A percentile compares a stretch with the other conserved stretches of the same genome.
phyloP scores from a whole-genome alignment of 1,140 invertebrate genomes.

The Hylaeus anthracinus region DNA sequence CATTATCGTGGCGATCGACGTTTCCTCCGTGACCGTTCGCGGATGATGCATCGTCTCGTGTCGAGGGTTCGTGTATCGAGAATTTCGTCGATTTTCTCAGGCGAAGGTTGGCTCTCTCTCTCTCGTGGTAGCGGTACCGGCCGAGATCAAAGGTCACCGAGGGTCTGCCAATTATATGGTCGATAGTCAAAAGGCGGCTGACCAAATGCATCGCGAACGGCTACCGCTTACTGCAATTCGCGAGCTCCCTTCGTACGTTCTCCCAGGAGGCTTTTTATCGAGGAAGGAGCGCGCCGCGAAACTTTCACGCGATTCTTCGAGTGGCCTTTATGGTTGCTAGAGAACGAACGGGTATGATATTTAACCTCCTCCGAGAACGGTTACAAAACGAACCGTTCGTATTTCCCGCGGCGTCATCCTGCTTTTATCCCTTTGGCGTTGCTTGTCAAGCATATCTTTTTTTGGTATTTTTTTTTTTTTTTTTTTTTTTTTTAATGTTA shows the following conservation, averaged over 20 bases:
- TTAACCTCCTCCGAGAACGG: conserved; percentile 56
- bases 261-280: conserved; percentile 47
- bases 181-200: neutral
- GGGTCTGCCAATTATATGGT: neutral
- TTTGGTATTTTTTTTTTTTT: no score
- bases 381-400: conserved; percentile 49
- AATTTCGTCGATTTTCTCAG: neutral
- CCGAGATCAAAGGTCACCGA: neutral
- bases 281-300: conserved; percentile 37
- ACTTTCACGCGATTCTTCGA: conserved; percentile 64
- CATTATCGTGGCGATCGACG: neutral
- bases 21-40: neutral
- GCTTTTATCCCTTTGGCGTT: conserved; percentile 41
- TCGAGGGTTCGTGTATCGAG: neutral
- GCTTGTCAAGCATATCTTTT: no score
- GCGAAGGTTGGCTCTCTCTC: no score
- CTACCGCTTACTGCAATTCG: neutral
- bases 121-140: neutral
- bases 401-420: conserved; percentile 35
- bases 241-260: conserved; percentile 39
- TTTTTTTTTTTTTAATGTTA: no score
- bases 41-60: neutral
- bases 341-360: conserved; percentile 46
- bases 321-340: conserved; percentile 49
- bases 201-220: neutral